Evolutionary conservation across 2,888 invertebrate species (phyloP).

Genomic region (Rotaria socialis): DNA sequence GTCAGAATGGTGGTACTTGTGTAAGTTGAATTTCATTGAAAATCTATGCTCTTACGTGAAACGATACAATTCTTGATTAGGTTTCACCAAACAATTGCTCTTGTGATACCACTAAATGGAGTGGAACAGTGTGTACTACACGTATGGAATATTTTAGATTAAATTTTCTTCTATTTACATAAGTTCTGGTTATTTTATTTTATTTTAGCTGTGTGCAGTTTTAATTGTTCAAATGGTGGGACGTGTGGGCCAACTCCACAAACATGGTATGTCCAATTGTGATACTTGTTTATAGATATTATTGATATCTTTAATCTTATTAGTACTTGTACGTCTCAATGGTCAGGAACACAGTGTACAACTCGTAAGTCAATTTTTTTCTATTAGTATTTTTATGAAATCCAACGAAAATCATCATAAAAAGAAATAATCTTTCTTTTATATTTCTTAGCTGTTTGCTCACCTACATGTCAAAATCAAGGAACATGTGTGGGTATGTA

Average conservation of each 20-base stretch:
- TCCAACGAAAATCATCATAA: too few relatives aligned
- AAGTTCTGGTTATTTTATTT: neutral
- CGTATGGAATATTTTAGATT: neutral
- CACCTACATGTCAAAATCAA: neutral
- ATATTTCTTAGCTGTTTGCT: neutral
- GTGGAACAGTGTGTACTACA: neutral
- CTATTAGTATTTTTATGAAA: too few relatives aligned
- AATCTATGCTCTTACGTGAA: too few relatives aligned
- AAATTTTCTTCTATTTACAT: neutral
- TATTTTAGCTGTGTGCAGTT: neutral
- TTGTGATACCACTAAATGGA: neutral
- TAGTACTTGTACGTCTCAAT: neutral
- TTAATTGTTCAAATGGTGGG: neutral
- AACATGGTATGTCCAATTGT: neutral
- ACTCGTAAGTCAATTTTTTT: neutral
- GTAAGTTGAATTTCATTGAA: neutral
- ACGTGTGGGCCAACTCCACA: neutral
- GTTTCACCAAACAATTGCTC: neutral
- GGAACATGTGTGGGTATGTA: neutral
- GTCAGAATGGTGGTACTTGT: neutral
- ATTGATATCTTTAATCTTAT: neutral
- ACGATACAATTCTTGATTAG: neutral
- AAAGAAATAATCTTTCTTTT: neutral
- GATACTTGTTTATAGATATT: neutral
- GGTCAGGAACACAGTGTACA: neutral